phyloP scores from a whole-genome alignment of 2,888 invertebrate species.

The Epinotia demarniana region DNA sequence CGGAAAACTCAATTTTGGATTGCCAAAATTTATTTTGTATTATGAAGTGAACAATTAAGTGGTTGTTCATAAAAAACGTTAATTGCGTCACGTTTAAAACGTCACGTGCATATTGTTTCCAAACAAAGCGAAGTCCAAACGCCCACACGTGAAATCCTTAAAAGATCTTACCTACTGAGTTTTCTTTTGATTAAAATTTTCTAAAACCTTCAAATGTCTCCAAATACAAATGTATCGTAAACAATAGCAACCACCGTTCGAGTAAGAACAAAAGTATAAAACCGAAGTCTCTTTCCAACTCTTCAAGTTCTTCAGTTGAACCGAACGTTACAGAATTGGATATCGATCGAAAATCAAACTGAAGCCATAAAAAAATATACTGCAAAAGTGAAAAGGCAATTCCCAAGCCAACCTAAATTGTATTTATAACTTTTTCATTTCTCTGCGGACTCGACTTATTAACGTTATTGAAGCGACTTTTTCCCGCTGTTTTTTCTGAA shows the following conservation, averaged over 20 bases:
- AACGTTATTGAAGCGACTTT: conserved; percentile 56
- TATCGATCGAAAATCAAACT: conserved; percentile 36
- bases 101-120: conserved; percentile 18
- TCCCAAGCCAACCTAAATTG: conserved; percentile 10
- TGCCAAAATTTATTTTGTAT: not conserved
- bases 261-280: not conserved
- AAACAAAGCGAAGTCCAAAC: not conserved
- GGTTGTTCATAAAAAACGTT: not conserved
- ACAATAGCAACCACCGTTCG: not conserved
- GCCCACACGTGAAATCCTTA: conserved; percentile 1
- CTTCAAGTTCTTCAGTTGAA: conserved; percentile 28
- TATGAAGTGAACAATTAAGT: not conserved
- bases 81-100: conserved; percentile 13
- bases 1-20: conserved; percentile 2
- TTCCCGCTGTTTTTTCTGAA: conserved; percentile 53
- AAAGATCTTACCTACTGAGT: not conserved
- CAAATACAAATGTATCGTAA: conserved; percentile 1
- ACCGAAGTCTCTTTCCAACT: conserved; percentile 18
- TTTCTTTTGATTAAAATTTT: not conserved
- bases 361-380: conserved; percentile 13
- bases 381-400: conserved; percentile 11
- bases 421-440: conserved; percentile 39
- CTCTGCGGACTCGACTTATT: conserved; percentile 51
- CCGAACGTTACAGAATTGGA: conserved; percentile 12
- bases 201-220: not conserved